Evolutionary conservation across 1,140 invertebrate genomes (phyloP).

Genomic region (Dreissena rostriformis): DNA sequence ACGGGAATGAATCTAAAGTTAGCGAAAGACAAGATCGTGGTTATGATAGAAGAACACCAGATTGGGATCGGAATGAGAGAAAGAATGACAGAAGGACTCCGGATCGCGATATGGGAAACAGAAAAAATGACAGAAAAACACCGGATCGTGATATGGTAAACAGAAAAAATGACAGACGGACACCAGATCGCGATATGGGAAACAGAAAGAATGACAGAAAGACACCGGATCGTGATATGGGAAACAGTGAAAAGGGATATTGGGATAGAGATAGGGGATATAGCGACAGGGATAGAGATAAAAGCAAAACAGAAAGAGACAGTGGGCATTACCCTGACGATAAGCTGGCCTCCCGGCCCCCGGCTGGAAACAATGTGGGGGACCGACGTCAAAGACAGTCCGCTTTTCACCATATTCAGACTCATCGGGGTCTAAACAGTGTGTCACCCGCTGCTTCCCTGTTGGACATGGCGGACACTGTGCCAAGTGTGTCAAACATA

Average conservation of each 20-base stretch:
- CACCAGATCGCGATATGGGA: background rate
- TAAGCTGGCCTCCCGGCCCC: slow-evolving; percentile 33
- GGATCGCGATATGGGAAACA: background rate
- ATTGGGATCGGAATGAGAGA: background rate
- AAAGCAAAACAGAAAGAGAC: slow-evolving; percentile 24
- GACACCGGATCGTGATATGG: background rate
- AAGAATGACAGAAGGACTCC: background rate
- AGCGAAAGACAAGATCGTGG: background rate
- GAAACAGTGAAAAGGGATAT: background rate
- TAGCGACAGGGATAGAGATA: slow-evolving; percentile 28
- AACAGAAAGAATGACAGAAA: slow-evolving; percentile 20
- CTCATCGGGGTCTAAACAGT: slow-evolving; percentile 67
- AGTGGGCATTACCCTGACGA: slow-evolving; percentile 14
- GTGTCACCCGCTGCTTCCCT: slow-evolving; percentile 78
- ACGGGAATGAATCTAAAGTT: too few species aligned
- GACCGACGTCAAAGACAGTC: slow-evolving; percentile 51
- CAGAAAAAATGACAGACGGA: slow-evolving; percentile 3
- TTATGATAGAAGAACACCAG: slow-evolving; percentile 19
- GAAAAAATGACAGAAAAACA: slow-evolving; percentile 17
- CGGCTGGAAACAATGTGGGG: slow-evolving; percentile 26
- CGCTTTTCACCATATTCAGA: slow-evolving; percentile 71
- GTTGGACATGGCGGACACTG: slow-evolving; percentile 74
- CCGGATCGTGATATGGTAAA: slow-evolving; percentile 36
- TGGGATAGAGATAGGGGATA: slow-evolving; percentile 22
- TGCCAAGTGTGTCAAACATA: slow-evolving; percentile 66